Evolutionary conservation across 2,888 invertebrate genomes (phyloP).

Genomic region (Stenolophus ochropezus): DNA sequence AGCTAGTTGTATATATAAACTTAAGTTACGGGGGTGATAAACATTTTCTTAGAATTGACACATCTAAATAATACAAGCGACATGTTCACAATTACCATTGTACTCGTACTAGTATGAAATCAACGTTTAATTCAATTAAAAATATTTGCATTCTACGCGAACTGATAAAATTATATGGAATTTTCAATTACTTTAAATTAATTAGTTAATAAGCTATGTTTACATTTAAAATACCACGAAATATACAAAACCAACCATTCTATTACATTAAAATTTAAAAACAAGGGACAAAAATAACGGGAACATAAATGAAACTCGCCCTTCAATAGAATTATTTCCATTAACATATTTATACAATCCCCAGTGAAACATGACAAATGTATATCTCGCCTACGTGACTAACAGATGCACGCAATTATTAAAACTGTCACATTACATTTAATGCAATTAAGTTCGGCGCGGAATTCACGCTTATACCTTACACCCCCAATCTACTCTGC

Average conservation of each 20-base stretch:
- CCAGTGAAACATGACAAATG: slow-evolving; percentile 1
- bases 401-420: background rate
- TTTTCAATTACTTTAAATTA: background rate
- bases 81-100: too few relatives aligned
- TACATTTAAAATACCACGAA: background rate
- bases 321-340: slow-evolving; percentile 6
- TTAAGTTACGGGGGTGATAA: too few relatives aligned
- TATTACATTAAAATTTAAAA: background rate
- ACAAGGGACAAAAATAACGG: background rate
- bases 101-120: too few relatives aligned
- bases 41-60: too few relatives aligned
- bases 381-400: slow-evolving; percentile 12
- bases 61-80: too few relatives aligned
- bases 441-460: background rate
- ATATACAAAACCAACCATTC: background rate
- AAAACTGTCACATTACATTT: slow-evolving; percentile 7
- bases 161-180: background rate
- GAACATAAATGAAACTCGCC: background rate
- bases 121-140: too few relatives aligned
- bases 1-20: too few relatives aligned
- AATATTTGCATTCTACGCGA: background rate
- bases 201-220: background rate
- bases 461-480: background rate
- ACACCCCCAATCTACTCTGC: background rate
- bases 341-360: background rate